Percentiles rank a stretch among this genome's conserved stretches.
These are phyloP conservation scores for Fragariocoptes setiger DNA, from an alignment of 1,140 invertebrate genomes.

Conservation along the genomic window DNA sequence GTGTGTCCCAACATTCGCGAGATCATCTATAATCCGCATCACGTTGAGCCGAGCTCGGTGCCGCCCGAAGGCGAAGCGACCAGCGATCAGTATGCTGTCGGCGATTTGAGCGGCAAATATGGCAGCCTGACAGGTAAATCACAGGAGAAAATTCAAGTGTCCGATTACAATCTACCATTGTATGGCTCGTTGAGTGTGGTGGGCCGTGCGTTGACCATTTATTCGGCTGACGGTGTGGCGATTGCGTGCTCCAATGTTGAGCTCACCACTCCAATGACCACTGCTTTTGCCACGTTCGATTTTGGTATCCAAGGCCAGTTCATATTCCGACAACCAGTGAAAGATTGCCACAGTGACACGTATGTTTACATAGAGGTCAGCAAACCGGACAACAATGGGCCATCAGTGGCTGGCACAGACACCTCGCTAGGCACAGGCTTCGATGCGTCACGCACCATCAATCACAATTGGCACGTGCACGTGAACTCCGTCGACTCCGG, in stretches of 20 bases:
- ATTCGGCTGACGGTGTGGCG: conserved; percentile 17
- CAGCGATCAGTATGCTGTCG: conserved; percentile 53
- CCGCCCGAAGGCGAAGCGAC: conserved; percentile 19
- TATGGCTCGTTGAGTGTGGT: conserved; percentile 41
- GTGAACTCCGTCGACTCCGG: conserved; percentile 24
- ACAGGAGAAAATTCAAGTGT: conserved; percentile 2
- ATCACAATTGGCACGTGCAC: conserved; percentile 34
- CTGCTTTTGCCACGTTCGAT: conserved; percentile 21
- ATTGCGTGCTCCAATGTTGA: conserved; percentile 23
- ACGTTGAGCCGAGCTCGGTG: conserved; percentile 14
- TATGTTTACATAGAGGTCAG: conserved; percentile 18
- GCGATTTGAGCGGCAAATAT: conserved; percentile 58
- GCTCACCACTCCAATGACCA: conserved; percentile 11
- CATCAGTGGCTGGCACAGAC: conserved; percentile 21
- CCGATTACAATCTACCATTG: conserved; percentile 28
- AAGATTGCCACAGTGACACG: conserved; percentile 47
- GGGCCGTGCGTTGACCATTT: conserved; percentile 46
- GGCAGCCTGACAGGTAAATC: conserved; percentile 14
- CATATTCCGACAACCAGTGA: conserved; percentile 40
- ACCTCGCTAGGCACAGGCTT: conserved; percentile 20
- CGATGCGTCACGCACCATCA: conserved; percentile 19
- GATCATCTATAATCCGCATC: conserved; percentile 22
- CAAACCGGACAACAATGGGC: conserved; percentile 18
- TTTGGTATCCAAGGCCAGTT: conserved; percentile 65
- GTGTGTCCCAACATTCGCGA: conserved; percentile 16